These are phyloP conservation scores for Pseudobourletiella spinata DNA, from an alignment of 1,140 invertebrate species.

Conservation along the genomic window DNA sequence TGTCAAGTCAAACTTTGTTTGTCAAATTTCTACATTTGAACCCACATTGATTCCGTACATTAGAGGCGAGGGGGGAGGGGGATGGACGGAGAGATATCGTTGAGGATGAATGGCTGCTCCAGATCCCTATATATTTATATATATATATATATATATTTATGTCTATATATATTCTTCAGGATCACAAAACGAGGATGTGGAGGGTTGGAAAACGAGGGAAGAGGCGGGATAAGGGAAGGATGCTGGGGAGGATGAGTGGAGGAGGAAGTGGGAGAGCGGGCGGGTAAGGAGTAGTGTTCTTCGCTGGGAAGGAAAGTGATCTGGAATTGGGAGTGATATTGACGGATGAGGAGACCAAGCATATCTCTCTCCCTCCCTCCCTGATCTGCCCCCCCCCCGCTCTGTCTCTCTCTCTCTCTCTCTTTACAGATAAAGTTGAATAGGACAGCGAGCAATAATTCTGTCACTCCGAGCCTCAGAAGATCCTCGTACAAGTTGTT, in stretches of 20 bases:
- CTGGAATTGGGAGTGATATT: conserved; percentile 28
- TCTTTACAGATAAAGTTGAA: conserved; percentile 29
- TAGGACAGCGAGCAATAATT: conserved; percentile 32
- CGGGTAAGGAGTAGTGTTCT: neutral
- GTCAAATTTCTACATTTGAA: no score
- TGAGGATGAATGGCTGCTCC: no score
- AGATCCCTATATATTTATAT: no score
- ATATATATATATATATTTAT: no score
- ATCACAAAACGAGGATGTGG: no score
- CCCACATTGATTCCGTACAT: neutral
- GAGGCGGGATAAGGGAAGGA: conserved; percentile 1
- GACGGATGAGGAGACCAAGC: conserved; percentile 22
- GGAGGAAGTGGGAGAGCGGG: neutral
- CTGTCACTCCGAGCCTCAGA: conserved; percentile 21
- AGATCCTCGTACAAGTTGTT: neutral
- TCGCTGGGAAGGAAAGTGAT: conserved; percentile 9
- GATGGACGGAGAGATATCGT: no score
- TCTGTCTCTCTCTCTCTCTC: no score
- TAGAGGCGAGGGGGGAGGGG: neutral
- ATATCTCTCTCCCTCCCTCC: no score
- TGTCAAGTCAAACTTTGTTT: no score
- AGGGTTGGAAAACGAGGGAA: neutral
- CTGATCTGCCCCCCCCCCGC: no score
- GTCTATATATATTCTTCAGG: no score
- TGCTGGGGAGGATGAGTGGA: conserved; percentile 3